A percentile compares a stretch with the other conserved stretches of the same genome.
Conservation (phyloP, 2,113 vertebrate species). For the Pogonocichla stellata region DNA sequence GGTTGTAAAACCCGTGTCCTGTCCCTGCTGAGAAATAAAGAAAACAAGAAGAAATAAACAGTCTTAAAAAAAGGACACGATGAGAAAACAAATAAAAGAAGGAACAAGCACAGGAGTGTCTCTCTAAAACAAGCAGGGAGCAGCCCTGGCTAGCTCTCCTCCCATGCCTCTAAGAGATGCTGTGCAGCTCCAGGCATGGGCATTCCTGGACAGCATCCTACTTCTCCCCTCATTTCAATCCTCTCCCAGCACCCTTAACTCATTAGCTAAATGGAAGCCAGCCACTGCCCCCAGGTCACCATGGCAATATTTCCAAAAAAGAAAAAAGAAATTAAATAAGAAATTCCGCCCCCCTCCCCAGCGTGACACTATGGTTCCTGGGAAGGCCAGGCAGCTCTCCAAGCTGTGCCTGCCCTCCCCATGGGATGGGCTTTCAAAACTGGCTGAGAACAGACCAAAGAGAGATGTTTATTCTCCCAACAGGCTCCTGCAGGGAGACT, state of each 20-base stretch:
- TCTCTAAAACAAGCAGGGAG: neutral
- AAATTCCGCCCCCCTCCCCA: neutral
- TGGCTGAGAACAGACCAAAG: neutral
- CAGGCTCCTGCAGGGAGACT: neutral
- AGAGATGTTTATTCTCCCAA: neutral
- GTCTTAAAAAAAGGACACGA: neutral
- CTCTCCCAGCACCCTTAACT: constrained; percentile 13
- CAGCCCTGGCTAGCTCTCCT: neutral
- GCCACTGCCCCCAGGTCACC: neutral
- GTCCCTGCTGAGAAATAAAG: neutral
- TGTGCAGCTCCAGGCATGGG: neutral
- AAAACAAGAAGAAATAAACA: neutral
- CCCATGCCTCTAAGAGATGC: neutral
- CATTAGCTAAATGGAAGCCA: constrained; percentile 23
- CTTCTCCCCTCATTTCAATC: neutral
- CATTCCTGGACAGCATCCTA: neutral
- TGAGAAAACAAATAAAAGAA: constrained; percentile 26
- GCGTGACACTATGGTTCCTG: neutral
- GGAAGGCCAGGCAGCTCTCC: neutral
- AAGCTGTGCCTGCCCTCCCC: neutral
- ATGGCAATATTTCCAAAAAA: constrained; percentile 15
- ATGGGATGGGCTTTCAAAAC: neutral
- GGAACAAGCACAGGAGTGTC: neutral
- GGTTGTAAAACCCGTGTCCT: neutral
- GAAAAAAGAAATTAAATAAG: neutral